Evolutionary conservation across 2,888 invertebrate genomes (phyloP), one percentile per base, ranked within the genome.

Genomic region (Platycheirus albimanus): DNA sequence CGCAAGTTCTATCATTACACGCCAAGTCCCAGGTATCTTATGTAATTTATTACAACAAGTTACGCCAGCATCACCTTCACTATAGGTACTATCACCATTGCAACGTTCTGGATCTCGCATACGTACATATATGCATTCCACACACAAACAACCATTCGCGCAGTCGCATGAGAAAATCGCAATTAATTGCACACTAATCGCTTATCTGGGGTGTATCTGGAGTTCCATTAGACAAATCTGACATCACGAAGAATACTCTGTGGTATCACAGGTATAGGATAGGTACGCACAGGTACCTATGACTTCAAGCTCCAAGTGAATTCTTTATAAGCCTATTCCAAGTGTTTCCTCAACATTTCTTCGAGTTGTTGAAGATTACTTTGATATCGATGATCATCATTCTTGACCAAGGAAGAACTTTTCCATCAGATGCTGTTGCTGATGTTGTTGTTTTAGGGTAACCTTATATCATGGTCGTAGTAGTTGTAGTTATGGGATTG

Each of bases 171-270:
- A 67, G 72, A 78, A 78, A 72, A 58, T 69, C 54, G 63, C 79
- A 80, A 80, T 80, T 75, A 80, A 80, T 80, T 75, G 63, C 79
- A 11, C 64, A 75, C 79, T 80, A 80, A 80, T 80, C 79, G 69
- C 43, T 75, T 69, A 75, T 80, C 79, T 63, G 2, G 49, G 33
- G 51, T 66, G 75, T 75, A 80, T 80, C 79, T 75, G 36, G 13
- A 30, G 74, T 79, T 75, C 67, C 74, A 79, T 79, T 79, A 79
- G 75, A 75, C 47, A 58, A 74, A 80, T 75, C 69, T 36, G 54
- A 69, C 63, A 69, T 51, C 4, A 20, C 15, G 33, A 24, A 17
- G 41, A 20, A 28, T 13, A 33, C 47, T 15, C 19, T 20, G 24
- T 15, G 10, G 15, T 24, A 13, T n/a, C n/a, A n/a, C 13, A 13